Evolutionary conservation across 30 jellyfish, hydroid and myxozoan species (phyloP), one percentile per base, ranked within the genome.

Genomic region (Turritopsis rubra): DNA sequence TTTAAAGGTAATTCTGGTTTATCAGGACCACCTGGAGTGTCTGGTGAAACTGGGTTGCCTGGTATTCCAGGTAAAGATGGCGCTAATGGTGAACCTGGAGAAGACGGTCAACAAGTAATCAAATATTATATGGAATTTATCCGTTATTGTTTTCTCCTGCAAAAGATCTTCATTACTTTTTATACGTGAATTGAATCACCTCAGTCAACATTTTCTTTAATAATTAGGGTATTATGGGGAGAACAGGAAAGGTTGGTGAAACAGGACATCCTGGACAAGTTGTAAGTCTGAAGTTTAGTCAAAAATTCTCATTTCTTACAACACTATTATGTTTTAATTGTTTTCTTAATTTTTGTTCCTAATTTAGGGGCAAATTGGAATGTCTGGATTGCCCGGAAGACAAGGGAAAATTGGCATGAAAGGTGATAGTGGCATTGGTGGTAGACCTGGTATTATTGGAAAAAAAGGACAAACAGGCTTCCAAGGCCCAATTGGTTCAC

Each of bases 401-500:
- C 60, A 41, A 41, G 60, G 60, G 5, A 3, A 3, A 41, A 13
- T 41, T 41, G 60, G 60, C 60, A 3, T 13, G 60, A 41, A 41
- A 41, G 60, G 60, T 41, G 13, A 41, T 41, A 13, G 9, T 41
- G 60, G 60, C 13, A 13, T 41, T 41, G 60, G 13, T 41, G 60
- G 60, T 3, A 41, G 60, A 41, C 60, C 60, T 41, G 60, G 60
- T 13, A 41, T 41, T 41, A 5, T 13, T 13, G 60, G 60, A 5
- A 41, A 41, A 41, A 41, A 41, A 41, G 84, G 84, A 18, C 22
- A 21, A 20, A 23, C 23, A 18, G 84, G 84, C 28, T 29, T 28
- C 52, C 84, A 28, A 19, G 84, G 84, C 24, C 71, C 24, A 28
- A 52, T 28, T 23, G 84, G 84, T 28, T 75, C 84, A 19, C 71